Evolutionary conservation across 1,140 invertebrate species (phyloP).

Genomic region (Leptinotarsa texana): DNA sequence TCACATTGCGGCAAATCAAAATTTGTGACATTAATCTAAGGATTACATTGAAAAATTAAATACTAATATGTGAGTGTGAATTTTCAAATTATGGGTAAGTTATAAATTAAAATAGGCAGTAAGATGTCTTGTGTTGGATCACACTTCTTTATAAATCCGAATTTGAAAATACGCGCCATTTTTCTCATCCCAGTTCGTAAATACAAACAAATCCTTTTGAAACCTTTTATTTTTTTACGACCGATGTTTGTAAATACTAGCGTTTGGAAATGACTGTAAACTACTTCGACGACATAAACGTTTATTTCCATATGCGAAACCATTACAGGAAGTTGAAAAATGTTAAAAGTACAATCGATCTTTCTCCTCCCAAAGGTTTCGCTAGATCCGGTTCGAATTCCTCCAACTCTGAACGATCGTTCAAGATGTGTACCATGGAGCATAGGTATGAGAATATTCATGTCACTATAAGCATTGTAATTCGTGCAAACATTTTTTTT

Average conservation of each 20-base stretch:
- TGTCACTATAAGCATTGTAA: background rate
- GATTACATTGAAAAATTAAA: too few relatives aligned
- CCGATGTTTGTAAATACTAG: background rate
- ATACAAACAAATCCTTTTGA: conserved; percentile 30
- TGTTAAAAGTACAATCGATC: conserved; percentile 43
- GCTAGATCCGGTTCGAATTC: conserved; percentile 22
- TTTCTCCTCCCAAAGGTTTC: conserved; percentile 40
- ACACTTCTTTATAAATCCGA: background rate
- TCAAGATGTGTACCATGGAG: background rate
- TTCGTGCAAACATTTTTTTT: background rate
- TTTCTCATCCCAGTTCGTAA: background rate
- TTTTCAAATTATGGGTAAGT: background rate
- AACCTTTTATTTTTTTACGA: background rate
- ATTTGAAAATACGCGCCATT: conserved; percentile 2
- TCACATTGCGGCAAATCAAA: too few relatives aligned
- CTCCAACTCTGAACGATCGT: background rate
- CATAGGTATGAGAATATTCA: conserved; percentile 7
- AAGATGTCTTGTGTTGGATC: background rate
- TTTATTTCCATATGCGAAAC: conserved; percentile 47
- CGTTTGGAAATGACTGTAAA: conserved; percentile 16
- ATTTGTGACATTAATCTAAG: too few relatives aligned
- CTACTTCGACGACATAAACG: conserved; percentile 31
- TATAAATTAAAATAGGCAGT: background rate
- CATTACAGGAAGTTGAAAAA: conserved; percentile 44
- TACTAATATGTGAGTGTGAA: background rate